Percentiles rank a stretch among this genome's conserved stretches.
Conservation (phyloP, 2,113 vertebrate species). For the Oryzias woworae region DNA sequence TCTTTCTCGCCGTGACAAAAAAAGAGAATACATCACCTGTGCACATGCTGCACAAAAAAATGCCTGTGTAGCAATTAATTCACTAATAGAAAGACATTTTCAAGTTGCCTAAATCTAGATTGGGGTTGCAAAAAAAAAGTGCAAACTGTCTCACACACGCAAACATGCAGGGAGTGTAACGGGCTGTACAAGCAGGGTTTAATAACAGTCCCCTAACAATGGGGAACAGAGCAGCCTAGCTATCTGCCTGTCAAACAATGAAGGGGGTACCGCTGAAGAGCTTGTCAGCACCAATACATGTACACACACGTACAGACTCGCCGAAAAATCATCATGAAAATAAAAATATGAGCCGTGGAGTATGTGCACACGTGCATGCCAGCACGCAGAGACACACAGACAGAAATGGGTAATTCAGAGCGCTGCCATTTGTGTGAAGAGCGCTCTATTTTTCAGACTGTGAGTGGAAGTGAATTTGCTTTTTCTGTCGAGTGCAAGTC, state of each 20-base stretch:
- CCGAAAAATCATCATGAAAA: conserved; percentile 52
- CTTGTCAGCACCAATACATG: conserved; percentile 72
- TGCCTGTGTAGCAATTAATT: conserved; percentile 20
- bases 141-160: conserved; percentile 35
- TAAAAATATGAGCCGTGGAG: conserved; percentile 58
- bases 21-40: conserved; percentile 47
- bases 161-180: conserved; percentile 53
- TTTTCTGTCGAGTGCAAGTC: conserved; percentile 79
- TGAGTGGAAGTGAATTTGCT: conserved; percentile 80
- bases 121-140: conserved; percentile 37
- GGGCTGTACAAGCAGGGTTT: conserved; percentile 67
- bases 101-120: conserved; percentile 28
- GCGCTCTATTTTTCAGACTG: conserved; percentile 71
- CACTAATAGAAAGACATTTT: conserved; percentile 27
- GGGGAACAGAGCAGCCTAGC: conserved; percentile 70
- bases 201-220: conserved; percentile 73
- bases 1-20: conserved; percentile 20
- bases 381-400: conserved; percentile 18
- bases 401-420: conserved; percentile 56
- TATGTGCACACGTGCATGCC: conserved; percentile 38
- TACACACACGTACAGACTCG: conserved; percentile 60
- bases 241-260: conserved; percentile 77
- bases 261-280: conserved; percentile 69
- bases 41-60: not conserved
- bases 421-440: conserved; percentile 78